Conservation (phyloP, 2,888 invertebrate genomes). For the Doris montereyensis region DNA sequence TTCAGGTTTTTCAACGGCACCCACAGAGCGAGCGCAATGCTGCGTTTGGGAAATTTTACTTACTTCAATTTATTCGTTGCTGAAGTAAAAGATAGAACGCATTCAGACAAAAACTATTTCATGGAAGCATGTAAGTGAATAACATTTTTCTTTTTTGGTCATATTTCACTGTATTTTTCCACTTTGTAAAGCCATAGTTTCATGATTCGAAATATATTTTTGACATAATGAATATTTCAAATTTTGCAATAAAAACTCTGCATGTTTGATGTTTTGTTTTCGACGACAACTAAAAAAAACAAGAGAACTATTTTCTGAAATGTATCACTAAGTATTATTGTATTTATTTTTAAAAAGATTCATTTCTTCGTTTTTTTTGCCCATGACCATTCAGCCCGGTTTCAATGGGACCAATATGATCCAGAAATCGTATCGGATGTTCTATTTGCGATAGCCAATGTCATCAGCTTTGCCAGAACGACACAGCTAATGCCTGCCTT, state of each 20-base stretch:
- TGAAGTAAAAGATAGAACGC: constrained; percentile 56
- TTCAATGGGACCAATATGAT: constrained; percentile 71
- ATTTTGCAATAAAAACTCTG: too few species aligned
- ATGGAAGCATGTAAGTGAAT: constrained; percentile 72
- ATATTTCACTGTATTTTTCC: too few species aligned
- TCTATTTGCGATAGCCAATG: constrained; percentile 72
- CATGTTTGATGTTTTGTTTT: too few species aligned
- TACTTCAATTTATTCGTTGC: constrained; percentile 58
- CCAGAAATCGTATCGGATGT: constrained; percentile 73
- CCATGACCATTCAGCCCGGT: constrained; percentile 64
- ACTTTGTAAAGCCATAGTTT: too few species aligned
- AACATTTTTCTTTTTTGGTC: too few species aligned
- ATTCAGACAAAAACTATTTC: constrained; percentile 61
- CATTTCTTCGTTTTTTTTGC: not conserved
- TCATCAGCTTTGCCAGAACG: constrained; percentile 72
- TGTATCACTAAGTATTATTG: too few species aligned
- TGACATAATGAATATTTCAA: too few species aligned
- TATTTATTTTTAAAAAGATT: too few species aligned
- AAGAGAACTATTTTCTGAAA: too few species aligned
- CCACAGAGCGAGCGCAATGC: constrained; percentile 54
- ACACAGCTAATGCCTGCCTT: constrained; percentile 74
- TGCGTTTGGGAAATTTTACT: constrained; percentile 59
- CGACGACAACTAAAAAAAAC: too few species aligned
- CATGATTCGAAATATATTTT: too few species aligned
- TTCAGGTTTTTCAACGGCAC: constrained; percentile 67